Conservation (phyloP, 1,140 invertebrate species). For the Mylabris phalerata region DNA sequence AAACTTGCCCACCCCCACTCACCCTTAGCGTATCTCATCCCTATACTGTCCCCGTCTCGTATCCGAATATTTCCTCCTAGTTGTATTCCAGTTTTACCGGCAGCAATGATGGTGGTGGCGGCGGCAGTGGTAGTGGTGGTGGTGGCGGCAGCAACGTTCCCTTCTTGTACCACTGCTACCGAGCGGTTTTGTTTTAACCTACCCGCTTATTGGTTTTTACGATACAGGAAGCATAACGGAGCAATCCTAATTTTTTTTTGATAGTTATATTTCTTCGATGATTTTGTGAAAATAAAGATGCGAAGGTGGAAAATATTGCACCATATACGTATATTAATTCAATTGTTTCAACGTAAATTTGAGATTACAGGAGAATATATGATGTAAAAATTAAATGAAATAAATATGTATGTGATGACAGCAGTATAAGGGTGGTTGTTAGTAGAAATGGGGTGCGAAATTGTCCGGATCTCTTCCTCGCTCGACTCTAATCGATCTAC, state of each 20-base stretch:
- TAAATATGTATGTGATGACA: too few species aligned
- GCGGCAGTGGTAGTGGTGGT: conserved; percentile 5
- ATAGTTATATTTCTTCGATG: background rate
- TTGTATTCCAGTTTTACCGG: conserved; percentile 17
- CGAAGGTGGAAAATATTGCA: too few species aligned
- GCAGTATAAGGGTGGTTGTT: too few species aligned
- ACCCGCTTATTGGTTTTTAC: conserved; percentile 31
- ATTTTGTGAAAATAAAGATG: too few species aligned
- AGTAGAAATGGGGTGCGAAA: too few species aligned
- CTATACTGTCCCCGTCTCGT: conserved; percentile 7
- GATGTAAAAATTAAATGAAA: too few species aligned
- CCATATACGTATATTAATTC: too few species aligned
- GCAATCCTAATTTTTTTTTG: conserved; percentile 1
- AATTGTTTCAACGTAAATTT: too few species aligned
- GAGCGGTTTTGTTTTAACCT: conserved; percentile 31
- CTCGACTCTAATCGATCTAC: too few species aligned
- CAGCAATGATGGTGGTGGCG: background rate
- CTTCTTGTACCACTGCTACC: background rate
- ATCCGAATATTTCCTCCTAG: conserved; percentile 15
- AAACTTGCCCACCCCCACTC: background rate
- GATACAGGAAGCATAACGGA: conserved; percentile 23
- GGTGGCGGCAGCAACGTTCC: background rate
- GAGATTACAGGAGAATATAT: too few species aligned
- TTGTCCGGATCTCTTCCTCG: too few species aligned
- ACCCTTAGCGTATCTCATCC: background rate